Evolutionary conservation across 2,888 invertebrate species (phyloP).

Genomic region (Baccha elongata): DNA sequence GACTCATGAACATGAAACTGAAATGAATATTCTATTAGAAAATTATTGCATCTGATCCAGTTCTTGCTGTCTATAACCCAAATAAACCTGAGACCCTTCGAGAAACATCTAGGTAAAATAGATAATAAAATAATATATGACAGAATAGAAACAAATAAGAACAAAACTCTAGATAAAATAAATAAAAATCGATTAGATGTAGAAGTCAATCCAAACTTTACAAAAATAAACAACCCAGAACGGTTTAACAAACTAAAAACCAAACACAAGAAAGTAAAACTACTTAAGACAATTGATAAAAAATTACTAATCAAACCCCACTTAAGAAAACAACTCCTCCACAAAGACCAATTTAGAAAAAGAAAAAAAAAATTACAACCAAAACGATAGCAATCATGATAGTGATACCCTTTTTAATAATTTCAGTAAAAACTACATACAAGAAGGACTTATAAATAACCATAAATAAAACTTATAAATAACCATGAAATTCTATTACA

Average conservation of each 20-base stretch:
- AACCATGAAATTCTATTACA: slow-evolving; percentile 7
- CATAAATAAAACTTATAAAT: slow-evolving; percentile 11
- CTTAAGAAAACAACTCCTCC: not conserved
- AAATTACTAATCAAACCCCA: slow-evolving; percentile 12
- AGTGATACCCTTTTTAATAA: not conserved
- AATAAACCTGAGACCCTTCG: slow-evolving; percentile 76
- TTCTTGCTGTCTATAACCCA: slow-evolving; percentile 63
- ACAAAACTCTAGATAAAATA: slow-evolving; percentile 10
- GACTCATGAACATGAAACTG: slow-evolving; percentile 44
- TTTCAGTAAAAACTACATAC: not conserved
- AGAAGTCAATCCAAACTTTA: not conserved
- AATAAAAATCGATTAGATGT: slow-evolving; percentile 11
- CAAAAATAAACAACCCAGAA: not conserved
- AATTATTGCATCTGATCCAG: slow-evolving; percentile 30
- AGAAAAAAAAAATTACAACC: slow-evolving; percentile 1
- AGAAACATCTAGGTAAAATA: slow-evolving; percentile 55
- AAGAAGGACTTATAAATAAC: no score
- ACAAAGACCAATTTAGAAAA: slow-evolving; percentile 12
- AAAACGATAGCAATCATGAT: not conserved
- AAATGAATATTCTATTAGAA: slow-evolving; percentile 31
- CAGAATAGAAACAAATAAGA: slow-evolving; percentile 17
- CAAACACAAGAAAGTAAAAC: not conserved
- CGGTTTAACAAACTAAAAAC: not conserved
- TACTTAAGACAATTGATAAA: slow-evolving; percentile 5
- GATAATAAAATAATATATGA: slow-evolving; percentile 14